Evolutionary conservation across 2,797 vertebrate genomes (phyloP).

Genomic region (Xyrichtys novacula): DNA sequence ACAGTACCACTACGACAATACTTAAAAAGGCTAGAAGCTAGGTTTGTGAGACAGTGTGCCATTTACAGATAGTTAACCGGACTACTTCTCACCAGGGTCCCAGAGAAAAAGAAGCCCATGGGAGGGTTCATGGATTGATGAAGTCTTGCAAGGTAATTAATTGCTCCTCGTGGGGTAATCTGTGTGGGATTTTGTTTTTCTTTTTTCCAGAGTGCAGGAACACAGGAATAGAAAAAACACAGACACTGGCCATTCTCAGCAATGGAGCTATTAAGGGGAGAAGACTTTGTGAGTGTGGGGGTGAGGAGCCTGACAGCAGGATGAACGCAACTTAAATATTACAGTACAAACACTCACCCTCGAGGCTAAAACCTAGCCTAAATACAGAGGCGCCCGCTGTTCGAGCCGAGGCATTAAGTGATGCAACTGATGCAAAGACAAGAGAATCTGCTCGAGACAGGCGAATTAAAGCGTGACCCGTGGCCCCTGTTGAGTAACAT

Average conservation of each 20-base stretch:
- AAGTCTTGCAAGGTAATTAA: conserved; percentile 75
- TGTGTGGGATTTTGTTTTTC: conserved; percentile 79
- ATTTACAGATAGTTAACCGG: conserved; percentile 51
- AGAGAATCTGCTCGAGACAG: conserved; percentile 85
- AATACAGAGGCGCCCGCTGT: conserved; percentile 82
- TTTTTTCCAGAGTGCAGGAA: conserved; percentile 69
- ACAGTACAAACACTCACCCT: conserved; percentile 72
- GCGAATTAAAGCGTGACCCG: conserved; percentile 92
- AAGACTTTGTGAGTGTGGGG: conserved; percentile 47
- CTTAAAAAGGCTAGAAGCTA: conserved; percentile 28
- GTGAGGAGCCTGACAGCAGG: conserved; percentile 66
- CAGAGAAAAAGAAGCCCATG: conserved; percentile 46
- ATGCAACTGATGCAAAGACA: conserved; percentile 74
- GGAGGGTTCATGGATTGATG: conserved; percentile 71
- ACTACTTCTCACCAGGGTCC: conserved; percentile 45
- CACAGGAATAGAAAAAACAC: conserved; percentile 76
- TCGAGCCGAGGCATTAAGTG: conserved; percentile 77
- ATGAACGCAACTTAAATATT: conserved; percentile 79
- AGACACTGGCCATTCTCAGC: conserved; percentile 68
- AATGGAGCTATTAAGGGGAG: conserved; percentile 64
- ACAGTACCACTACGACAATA: conserved; percentile 10
- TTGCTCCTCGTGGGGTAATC: conserved; percentile 78
- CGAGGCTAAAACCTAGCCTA: conserved; percentile 73
- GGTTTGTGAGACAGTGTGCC: conserved; percentile 15
- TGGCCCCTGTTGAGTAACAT: conserved; percentile 88